Percentiles rank a stretch among this genome's conserved stretches.
These are phyloP conservation scores for Tiphia femorata DNA, from an alignment of 2,888 invertebrate genomes.

Conservation along the genomic window DNA sequence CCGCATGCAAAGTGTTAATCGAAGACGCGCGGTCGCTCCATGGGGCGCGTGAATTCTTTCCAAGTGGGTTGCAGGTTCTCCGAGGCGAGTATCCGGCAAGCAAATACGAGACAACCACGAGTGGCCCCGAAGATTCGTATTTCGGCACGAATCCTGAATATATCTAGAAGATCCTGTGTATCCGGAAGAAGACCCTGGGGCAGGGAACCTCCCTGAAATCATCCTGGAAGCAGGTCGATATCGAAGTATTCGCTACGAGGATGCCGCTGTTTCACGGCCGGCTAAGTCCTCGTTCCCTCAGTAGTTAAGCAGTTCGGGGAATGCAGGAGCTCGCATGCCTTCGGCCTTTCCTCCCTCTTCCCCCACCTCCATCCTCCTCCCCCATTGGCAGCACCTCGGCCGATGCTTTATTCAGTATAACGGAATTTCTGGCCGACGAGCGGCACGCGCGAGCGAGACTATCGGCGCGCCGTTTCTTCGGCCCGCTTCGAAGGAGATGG, in stretches of 20 bases:
- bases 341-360: slow-evolving; percentile 16
- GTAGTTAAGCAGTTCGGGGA: slow-evolving; percentile 61
- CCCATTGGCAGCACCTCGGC: slow-evolving; percentile 4
- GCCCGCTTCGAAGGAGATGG: no score
- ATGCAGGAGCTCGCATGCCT: slow-evolving; percentile 61
- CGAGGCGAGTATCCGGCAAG: no score
- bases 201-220: not conserved
- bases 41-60: no score
- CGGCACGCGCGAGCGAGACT: slow-evolving; percentile 46
- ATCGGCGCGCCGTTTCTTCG: slow-evolving; percentile 16
- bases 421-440: slow-evolving; percentile 54
- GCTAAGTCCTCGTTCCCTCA: slow-evolving; percentile 47
- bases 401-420: slow-evolving; percentile 54
- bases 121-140: no score
- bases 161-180: no score
- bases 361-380: not conserved
- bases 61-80: no score
- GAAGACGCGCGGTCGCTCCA: no score
- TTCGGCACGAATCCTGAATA: no score
- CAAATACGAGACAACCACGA: no score
- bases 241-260: slow-evolving; percentile 14
- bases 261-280: slow-evolving; percentile 32
- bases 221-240: not conserved
- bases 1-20: no score
- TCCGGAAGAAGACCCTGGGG: no score